phyloP scores from a whole-genome alignment of 2,797 vertebrate genomes.

The Platalea minor region DNA sequence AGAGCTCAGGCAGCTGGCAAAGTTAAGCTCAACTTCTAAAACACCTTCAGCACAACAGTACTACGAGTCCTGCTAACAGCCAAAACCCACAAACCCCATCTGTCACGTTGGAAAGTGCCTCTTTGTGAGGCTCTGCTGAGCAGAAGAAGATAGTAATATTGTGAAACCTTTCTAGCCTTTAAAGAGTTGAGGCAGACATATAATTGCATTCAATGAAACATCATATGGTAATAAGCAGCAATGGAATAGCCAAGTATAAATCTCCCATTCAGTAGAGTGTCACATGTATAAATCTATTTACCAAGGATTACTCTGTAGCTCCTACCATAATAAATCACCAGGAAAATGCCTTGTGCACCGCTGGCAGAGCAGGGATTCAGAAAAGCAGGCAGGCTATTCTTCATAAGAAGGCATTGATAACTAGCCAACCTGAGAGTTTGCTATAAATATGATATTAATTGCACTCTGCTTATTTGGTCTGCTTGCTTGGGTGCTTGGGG shows the following conservation, averaged over 20 bases:
- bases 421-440: background rate
- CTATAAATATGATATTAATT: background rate
- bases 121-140: background rate
- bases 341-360: background rate
- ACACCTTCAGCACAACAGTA: background rate
- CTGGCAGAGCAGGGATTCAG: background rate
- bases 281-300: slow-evolving; percentile 55
- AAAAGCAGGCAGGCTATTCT: background rate
- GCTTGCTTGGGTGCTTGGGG: background rate
- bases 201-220: slow-evolving; percentile 35
- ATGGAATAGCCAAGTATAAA: slow-evolving; percentile 38
- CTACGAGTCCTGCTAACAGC: background rate
- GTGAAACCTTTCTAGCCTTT: background rate
- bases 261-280: slow-evolving; percentile 42
- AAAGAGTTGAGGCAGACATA: slow-evolving; percentile 11
- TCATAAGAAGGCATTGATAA: background rate
- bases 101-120: background rate
- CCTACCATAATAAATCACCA: background rate
- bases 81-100: background rate
- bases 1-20: background rate
- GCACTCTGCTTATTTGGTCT: background rate
- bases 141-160: background rate
- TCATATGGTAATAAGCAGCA: slow-evolving; percentile 55
- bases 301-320: background rate
- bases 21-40: background rate